Evolutionary conservation across 2,797 vertebrate genomes (phyloP).

Genomic region (Varecia variegata): DNA sequence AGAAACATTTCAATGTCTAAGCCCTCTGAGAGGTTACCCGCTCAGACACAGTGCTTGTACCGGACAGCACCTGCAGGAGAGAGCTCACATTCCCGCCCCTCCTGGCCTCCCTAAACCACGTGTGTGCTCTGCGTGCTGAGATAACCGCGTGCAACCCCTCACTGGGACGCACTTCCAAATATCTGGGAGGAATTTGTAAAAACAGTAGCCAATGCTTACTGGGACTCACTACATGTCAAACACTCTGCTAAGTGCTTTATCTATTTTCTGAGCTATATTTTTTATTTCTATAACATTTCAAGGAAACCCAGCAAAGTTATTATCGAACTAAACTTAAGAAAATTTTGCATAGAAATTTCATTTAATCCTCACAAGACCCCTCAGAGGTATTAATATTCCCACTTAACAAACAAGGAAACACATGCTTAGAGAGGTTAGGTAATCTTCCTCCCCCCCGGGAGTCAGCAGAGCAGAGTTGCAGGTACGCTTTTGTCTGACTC

Average conservation of each 20-base stretch:
- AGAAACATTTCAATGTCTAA: background rate
- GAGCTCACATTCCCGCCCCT: background rate
- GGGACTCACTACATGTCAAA: background rate
- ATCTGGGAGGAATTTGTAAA: constrained; percentile 1
- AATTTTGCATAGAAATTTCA: background rate
- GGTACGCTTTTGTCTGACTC: background rate
- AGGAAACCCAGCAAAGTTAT: constrained; percentile 1
- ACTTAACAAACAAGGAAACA: constrained; percentile 30
- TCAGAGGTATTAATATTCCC: constrained; percentile 30
- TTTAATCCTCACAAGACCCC: constrained; percentile 10
- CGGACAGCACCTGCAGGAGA: background rate
- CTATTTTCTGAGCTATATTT: constrained; percentile 14
- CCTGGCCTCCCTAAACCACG: background rate
- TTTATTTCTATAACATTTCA: background rate
- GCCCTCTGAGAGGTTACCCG: background rate
- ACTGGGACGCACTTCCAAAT: background rate
- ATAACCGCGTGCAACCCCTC: background rate
- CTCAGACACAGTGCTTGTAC: background rate
- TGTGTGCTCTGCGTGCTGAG: background rate
- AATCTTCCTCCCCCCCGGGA: background rate
- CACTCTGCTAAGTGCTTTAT: constrained; percentile 6
- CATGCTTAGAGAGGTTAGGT: background rate
- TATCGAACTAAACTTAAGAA: background rate
- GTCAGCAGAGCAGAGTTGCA: background rate
- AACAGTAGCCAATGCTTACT: constrained; percentile 32